Evolutionary conservation across 2,797 vertebrate genomes (phyloP), one percentile per base, ranked within the genome.

Genomic region (Amblyraja radiata): DNA sequence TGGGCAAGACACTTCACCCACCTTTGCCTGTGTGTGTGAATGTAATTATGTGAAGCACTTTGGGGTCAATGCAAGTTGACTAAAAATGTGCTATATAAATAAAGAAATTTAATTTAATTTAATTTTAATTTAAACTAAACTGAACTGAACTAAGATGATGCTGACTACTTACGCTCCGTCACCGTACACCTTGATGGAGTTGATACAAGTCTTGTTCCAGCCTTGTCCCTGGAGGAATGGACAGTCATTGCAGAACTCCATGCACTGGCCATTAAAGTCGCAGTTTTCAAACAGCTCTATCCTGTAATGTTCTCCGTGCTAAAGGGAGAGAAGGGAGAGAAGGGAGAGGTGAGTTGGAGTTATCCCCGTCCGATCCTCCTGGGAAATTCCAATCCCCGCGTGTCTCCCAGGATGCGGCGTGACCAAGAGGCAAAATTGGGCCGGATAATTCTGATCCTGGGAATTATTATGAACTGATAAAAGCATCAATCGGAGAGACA

Each of bases 241-340:
- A 93, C 97, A 97, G 95, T 98, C 98, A 1, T 98, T 97, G 0
- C 96, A 96, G 94, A 98, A 95, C 94, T 98, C 97, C 96, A 98
- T 95, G 90, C 97, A 97, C 96, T 97, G 97, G 79, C 98, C 98
- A 0, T 97, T 97, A 95, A 97, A 98, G 94, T 97, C 97, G 94
- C 96, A 97, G 93, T 96, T 97, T 94, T 98, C 97, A 0, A 98
- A 98, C 95, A 98, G 95, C 96, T 98, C 96, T 0, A 98, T 97
- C 93, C 97, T 96, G 95, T 98, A 99, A 93, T 98, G 97, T 94
- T 98, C 98, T 0, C 98, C 97, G 0, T 98, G 98, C 98, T 98
- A 93, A 94, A 94, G 93, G 9, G 80, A 74, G 18, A 39, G n/a
- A 39, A 32, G 32, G 32, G 32, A 32, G 32, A 93, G 77, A 61